Evolutionary conservation across 1,140 invertebrate species (phyloP).

Genomic region (Tetramorium alpestre): DNA sequence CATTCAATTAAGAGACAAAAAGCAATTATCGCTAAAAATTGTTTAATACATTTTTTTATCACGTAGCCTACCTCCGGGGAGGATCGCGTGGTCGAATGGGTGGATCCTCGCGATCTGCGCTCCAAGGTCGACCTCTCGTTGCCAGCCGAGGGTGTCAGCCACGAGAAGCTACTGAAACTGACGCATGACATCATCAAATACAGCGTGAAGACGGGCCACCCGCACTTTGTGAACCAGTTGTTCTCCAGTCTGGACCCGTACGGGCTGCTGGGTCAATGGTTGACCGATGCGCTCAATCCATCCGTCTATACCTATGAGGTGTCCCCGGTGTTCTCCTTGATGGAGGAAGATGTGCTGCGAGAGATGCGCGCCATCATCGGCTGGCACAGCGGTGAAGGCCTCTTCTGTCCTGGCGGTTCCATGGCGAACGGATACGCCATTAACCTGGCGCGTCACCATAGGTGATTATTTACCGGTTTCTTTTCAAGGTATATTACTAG

Average conservation of each 20-base stretch:
- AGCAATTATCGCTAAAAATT: background rate
- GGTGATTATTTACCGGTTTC: conserved; percentile 55
- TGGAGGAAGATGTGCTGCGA: conserved; percentile 92
- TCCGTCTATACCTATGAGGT: conserved; percentile 97
- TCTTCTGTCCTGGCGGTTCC: conserved; percentile 98
- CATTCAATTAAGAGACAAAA: background rate
- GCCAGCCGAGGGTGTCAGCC: conserved; percentile 86
- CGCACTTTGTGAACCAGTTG: conserved; percentile 94
- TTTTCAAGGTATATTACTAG: conserved; percentile 10
- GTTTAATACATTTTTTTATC: background rate
- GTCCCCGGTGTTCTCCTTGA: conserved; percentile 94
- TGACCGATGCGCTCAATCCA: conserved; percentile 94
- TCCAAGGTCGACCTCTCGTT: conserved; percentile 89
- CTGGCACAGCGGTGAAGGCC: conserved; percentile 92
- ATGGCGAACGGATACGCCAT: conserved; percentile 98
- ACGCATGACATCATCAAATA: conserved; percentile 90
- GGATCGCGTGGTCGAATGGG: conserved; percentile 91
- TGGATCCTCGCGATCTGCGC: conserved; percentile 89
- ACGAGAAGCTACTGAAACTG: conserved; percentile 89
- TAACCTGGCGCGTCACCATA: conserved; percentile 92
- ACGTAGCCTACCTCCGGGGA: conserved; percentile 87
- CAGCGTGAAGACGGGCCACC: conserved; percentile 95
- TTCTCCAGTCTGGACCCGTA: conserved; percentile 95
- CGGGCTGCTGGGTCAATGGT: conserved; percentile 93
- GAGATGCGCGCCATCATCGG: conserved; percentile 96